These are phyloP conservation scores for Pelosia muscerda DNA, from an alignment of 2,888 invertebrate genomes.

Conservation along the genomic window DNA sequence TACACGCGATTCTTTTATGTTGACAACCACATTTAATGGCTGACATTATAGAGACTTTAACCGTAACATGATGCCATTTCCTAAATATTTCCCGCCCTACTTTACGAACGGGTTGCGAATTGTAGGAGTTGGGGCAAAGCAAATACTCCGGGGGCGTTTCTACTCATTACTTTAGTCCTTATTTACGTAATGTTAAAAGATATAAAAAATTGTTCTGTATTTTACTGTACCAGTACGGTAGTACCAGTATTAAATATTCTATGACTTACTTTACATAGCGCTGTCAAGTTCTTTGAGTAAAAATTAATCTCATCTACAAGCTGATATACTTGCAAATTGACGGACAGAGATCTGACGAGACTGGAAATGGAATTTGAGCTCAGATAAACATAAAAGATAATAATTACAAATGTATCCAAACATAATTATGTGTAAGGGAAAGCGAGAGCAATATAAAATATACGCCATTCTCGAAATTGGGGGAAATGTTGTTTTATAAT, in stretches of 20 bases:
- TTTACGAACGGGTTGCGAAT: conserved; percentile 2
- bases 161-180: not conserved
- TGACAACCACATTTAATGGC: conserved; percentile 4
- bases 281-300: no score
- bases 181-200: not conserved
- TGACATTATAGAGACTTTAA: conserved; percentile 2
- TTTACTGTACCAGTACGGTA: not conserved
- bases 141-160: not conserved
- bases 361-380: no score
- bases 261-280: no score
- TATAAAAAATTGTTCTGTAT: not conserved
- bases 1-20: conserved; percentile 4
- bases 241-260: not conserved
- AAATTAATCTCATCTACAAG: no score
- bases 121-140: not conserved
- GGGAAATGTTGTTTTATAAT: no score
- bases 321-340: no score
- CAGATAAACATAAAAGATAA: no score
- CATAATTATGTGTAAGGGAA: no score
- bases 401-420: no score
- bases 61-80: not conserved
- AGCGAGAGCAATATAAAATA: no score
- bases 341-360: no score
- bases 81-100: not conserved
- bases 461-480: no score